Conservation (phyloP, 2,888 invertebrate genomes). For the Sceliomorpha sp. region DNA sequence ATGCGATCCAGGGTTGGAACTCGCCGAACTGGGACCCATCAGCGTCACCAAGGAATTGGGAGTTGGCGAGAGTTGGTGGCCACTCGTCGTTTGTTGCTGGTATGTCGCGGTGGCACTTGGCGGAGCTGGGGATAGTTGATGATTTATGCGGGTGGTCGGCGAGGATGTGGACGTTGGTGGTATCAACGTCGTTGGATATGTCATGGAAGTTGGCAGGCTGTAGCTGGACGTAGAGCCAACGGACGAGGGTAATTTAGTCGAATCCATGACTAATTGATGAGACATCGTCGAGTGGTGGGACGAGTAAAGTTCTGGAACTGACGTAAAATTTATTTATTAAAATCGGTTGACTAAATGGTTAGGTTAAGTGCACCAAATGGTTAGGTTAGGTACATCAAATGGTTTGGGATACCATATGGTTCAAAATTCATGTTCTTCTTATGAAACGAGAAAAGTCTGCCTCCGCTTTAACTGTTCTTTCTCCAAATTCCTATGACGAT, state of each 20-base stretch:
- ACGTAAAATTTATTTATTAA: background rate
- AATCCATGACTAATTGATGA: constrained; percentile 70
- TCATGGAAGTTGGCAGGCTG: constrained; percentile 80
- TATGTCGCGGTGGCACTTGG: constrained; percentile 82
- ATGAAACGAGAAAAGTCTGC: too few species aligned
- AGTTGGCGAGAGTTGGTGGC: constrained; percentile 79
- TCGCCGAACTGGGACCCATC: constrained; percentile 81
- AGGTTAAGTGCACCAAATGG: too few species aligned
- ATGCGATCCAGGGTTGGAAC: constrained; percentile 67
- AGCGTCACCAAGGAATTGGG: constrained; percentile 81
- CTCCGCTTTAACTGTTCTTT: too few species aligned
- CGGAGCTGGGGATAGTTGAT: constrained; percentile 71
- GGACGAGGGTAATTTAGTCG: constrained; percentile 77
- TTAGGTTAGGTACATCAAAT: too few species aligned
- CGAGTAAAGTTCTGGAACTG: constrained; percentile 76
- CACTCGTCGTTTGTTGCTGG: constrained; percentile 71
- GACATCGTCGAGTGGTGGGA: constrained; percentile 74
- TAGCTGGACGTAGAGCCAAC: constrained; percentile 76
- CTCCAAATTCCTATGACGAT: background rate
- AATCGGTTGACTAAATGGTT: too few species aligned
- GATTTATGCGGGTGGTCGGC: constrained; percentile 83
- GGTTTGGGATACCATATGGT: too few species aligned
- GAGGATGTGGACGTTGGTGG: constrained; percentile 78
- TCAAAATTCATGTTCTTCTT: too few species aligned
- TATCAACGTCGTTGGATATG: constrained; percentile 75